Base-by-base conservation (phyloP, 2,888 invertebrate species). In the Tryphoninae sp. region DNA sequence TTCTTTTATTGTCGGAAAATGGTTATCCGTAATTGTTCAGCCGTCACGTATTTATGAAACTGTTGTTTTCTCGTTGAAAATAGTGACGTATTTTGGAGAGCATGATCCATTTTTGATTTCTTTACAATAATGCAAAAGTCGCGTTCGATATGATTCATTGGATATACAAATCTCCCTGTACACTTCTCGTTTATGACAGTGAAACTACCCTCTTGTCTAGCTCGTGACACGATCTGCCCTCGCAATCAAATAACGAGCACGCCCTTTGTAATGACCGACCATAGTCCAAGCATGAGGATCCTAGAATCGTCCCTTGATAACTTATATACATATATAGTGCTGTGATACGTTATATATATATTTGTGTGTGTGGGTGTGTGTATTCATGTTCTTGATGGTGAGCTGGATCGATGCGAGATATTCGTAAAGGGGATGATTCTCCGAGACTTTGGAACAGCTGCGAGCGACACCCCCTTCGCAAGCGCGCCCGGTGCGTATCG, bases 221-320 rank as follows among this genome's bases (percentile, higher is more conserved):
- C 68, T 26, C 74, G 81, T 62, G 74, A 71, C 80, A 84, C 84
- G 88, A 78, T 81, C 87, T 78, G 80, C 86, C 87, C 87, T 85
- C 83, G 87, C 88, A 87, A 89, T 89, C 89, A 89, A 89, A 89
- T 87, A 87, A 84, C 88, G 87, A 89, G 89, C 89, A 88, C 89
- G 86, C 89, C 88, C 88, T 61, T 61, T 85, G 85, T 87, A 89
- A 89, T 89, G 88, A 89, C 88, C 86, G 86, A 85, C 84, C 88
- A 87, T 40, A 53, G 45, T 13, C 33, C 33, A 11, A 11, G 55
- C 68, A 80, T 65, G 59, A 69, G 58, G 65, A 80, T 51, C 51
- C 69, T 33, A 59, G 65, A 26, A 65, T 58, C 65, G 59, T 74
- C 64, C 7, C 53, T 23, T n/a, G n/a, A 33, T 59, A 53, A 71